phyloP scores from a whole-genome alignment of 2,797 vertebrate genomes.

The Novumbra hubbsi region DNA sequence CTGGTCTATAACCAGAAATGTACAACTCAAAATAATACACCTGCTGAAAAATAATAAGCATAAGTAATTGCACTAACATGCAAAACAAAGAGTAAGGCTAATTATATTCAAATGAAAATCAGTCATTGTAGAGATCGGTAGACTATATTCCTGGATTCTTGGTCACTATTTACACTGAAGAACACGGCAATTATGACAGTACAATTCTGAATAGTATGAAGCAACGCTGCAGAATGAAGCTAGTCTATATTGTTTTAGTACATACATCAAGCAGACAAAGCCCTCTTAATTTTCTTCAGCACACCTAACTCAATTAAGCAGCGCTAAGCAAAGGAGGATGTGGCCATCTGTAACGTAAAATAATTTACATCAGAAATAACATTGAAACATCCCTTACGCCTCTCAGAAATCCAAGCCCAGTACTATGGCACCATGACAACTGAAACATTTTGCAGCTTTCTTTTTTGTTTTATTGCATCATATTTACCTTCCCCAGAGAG shows the following conservation, averaged over 20 bases:
- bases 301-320: slow-evolving; percentile 18
- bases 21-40: slow-evolving; percentile 49
- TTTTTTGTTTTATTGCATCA: slow-evolving; percentile 26
- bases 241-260: not conserved
- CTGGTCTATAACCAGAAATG: slow-evolving; percentile 40
- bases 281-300: slow-evolving; percentile 33
- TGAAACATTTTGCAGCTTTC: slow-evolving; percentile 24
- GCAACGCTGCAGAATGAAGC: slow-evolving; percentile 11
- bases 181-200: slow-evolving; percentile 39
- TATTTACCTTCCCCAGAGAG: slow-evolving; percentile 14
- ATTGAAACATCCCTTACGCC: not conserved
- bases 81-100: slow-evolving; percentile 55
- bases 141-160: slow-evolving; percentile 55
- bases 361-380: not conserved
- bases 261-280: not conserved
- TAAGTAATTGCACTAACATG: slow-evolving; percentile 65
- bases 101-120: slow-evolving; percentile 57
- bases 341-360: not conserved
- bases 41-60: slow-evolving; percentile 56
- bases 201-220: slow-evolving; percentile 31
- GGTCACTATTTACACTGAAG: slow-evolving; percentile 24
- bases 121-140: slow-evolving; percentile 59
- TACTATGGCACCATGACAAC: slow-evolving; percentile 18
- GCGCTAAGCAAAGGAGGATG: slow-evolving; percentile 23
- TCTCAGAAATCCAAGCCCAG: slow-evolving; percentile 24